A percentile compares a stretch with the other conserved stretches of the same genome.
Conservation (phyloP, 2,888 invertebrate genomes). For the Apamea crenata region DNA sequence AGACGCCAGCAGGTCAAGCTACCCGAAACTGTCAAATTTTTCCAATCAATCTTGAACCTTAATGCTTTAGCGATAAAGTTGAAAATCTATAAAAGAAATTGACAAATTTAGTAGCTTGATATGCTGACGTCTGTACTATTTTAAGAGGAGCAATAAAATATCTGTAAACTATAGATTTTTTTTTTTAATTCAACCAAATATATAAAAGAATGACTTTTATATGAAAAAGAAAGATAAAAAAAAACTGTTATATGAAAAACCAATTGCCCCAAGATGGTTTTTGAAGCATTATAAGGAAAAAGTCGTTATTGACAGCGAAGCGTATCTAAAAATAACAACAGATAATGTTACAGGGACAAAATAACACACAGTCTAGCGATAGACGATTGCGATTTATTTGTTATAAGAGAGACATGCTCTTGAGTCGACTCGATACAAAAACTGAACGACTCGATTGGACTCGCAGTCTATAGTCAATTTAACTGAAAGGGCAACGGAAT, state of each 20-base stretch:
- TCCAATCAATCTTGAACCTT: too few relatives aligned
- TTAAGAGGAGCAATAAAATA: too few relatives aligned
- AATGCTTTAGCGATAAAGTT: too few relatives aligned
- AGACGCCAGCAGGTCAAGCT: too few relatives aligned
- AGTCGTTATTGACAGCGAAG: conserved; percentile 61
- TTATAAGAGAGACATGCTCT: not conserved
- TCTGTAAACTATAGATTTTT: not conserved
- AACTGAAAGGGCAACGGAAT: too few relatives aligned
- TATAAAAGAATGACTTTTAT: not conserved
- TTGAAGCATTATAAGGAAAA: conserved; percentile 48
- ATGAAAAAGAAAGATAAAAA: not conserved
- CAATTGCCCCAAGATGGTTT: conserved; percentile 61
- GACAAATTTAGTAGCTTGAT: too few relatives aligned
- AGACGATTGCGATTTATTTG: conserved; percentile 55
- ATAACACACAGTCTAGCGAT: conserved; percentile 79
- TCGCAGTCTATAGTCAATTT: not conserved
- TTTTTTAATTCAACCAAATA: not conserved
- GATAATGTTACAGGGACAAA: conserved; percentile 77
- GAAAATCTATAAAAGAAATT: too few relatives aligned
- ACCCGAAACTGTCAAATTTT: too few relatives aligned
- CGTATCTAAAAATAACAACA: conserved; percentile 74
- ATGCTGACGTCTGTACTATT: too few relatives aligned
- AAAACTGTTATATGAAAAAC: conserved; percentile 44
- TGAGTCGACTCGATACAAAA: not conserved
- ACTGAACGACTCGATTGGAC: not conserved